Conservation (phyloP, 2,113 vertebrate species). For the Apodemus sylvaticus region DNA sequence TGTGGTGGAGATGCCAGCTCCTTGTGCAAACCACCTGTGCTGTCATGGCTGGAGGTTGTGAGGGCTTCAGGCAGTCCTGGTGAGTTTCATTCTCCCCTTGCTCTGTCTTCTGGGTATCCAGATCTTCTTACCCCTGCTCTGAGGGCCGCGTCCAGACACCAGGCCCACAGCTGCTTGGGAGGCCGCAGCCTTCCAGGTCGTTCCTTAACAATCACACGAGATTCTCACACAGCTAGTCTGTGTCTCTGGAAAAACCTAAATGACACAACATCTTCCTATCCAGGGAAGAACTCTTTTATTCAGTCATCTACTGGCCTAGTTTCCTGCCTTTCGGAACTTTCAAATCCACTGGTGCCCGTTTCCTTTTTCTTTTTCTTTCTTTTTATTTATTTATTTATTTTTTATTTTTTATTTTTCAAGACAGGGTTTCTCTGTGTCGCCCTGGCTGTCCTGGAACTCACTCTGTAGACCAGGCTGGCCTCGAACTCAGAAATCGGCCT, state of each 20-base stretch:
- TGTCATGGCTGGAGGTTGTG: not conserved
- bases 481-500: too few species aligned
- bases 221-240: not conserved
- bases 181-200: not conserved
- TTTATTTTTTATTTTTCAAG: too few species aligned
- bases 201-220: not conserved
- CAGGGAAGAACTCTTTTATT: not conserved
- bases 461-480: too few species aligned
- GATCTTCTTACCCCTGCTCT: not conserved
- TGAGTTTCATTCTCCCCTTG: not conserved
- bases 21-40: not conserved
- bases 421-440: too few species aligned
- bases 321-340: constrained; percentile 30
- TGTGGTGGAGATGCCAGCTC: not conserved
- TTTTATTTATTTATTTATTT: too few species aligned
- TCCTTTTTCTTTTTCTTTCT: not conserved
- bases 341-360: not conserved
- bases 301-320: not conserved
- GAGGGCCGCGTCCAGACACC: not conserved
- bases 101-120: not conserved
- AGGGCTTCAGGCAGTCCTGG: not conserved
- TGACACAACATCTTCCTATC: not conserved
- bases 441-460: too few species aligned
- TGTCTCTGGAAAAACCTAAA: not conserved
- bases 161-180: not conserved